Percentiles rank a stretch among this genome's conserved stretches.
phyloP scores from a whole-genome alignment of 2,888 invertebrate genomes.

The Volucella zonaria region DNA sequence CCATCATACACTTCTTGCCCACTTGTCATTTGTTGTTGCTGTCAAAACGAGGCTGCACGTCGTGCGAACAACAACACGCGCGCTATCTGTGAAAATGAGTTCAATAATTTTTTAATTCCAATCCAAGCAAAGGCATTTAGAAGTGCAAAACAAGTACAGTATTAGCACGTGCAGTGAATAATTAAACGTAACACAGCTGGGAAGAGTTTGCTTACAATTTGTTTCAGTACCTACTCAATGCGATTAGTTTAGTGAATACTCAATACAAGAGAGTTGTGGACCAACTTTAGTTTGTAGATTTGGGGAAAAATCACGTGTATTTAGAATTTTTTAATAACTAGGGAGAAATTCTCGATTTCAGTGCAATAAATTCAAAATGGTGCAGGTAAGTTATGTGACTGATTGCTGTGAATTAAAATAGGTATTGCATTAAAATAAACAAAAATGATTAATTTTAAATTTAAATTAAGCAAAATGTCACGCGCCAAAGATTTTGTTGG shows the following conservation, averaged over 20 bases:
- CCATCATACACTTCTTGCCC: conserved; percentile 58
- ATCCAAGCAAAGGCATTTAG: conserved; percentile 13
- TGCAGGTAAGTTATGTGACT: conserved; percentile 60
- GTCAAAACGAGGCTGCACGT: conserved; percentile 72
- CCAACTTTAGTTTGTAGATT: conserved; percentile 19
- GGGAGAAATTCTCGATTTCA: background rate
- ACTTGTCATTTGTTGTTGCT: conserved; percentile 73
- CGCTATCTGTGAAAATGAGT: conserved; percentile 65
- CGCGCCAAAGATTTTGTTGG: conserved; percentile 27
- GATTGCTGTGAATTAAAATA: background rate
- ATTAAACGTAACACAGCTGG: conserved; percentile 43
- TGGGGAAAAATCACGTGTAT: conserved; percentile 39
- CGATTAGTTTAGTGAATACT: conserved; percentile 11
- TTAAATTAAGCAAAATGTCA: conserved; percentile 11
- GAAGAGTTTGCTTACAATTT: conserved; percentile 57
- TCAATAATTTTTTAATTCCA: conserved; percentile 55
- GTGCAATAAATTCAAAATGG: conserved; percentile 54
- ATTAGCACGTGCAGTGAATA: conserved; percentile 65
- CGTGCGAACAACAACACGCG: conserved; percentile 72
- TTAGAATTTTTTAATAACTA: background rate
- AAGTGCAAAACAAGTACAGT: conserved; percentile 36
- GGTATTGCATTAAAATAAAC: conserved; percentile 4
- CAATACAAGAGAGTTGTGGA: conserved; percentile 19
- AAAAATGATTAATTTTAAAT: background rate
- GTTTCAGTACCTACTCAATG: conserved; percentile 25